Evolutionary conservation across 92 coral and sea anemone genomes (phyloP).

Genomic region (Palythoa heliodiscus): DNA sequence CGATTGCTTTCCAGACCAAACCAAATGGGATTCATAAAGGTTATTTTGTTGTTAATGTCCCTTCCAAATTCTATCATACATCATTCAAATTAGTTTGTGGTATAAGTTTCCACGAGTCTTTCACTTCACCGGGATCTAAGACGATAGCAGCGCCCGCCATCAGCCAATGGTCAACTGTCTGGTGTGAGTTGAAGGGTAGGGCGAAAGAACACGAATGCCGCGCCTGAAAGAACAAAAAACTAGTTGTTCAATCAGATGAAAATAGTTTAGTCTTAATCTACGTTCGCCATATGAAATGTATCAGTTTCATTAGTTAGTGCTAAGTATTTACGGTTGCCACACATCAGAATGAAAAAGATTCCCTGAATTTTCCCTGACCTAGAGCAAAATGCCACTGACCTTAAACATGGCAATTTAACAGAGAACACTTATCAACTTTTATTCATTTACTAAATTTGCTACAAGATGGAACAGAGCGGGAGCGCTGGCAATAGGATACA

Average conservation of each 20-base stretch:
- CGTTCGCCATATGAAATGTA: background rate
- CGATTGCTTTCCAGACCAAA: constrained; percentile 5
- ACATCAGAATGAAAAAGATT: no score
- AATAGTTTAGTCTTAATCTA: background rate
- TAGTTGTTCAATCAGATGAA: background rate
- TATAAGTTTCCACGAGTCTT: constrained; percentile 80
- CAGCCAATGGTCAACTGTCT: constrained; percentile 71
- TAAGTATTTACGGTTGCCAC: no score
- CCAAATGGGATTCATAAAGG: background rate
- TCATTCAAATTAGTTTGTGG: constrained; percentile 22
- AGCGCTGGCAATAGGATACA: no score
- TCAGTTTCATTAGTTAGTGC: no score
- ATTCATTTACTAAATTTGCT: no score
- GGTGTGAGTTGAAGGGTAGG: constrained; percentile 74
- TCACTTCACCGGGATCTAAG: constrained; percentile 83
- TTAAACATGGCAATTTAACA: no score
- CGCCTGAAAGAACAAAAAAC: constrained; percentile 48
- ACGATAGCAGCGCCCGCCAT: constrained; percentile 86
- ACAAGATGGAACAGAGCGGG: no score
- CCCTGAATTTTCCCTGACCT: no score
- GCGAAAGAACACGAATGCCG: constrained; percentile 80
- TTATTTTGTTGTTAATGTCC: background rate
- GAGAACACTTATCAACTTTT: no score
- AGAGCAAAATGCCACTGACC: no score
- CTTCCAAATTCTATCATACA: background rate